Conservation (phyloP, 1,140 invertebrate species). For the Amyelois transitella region DNA sequence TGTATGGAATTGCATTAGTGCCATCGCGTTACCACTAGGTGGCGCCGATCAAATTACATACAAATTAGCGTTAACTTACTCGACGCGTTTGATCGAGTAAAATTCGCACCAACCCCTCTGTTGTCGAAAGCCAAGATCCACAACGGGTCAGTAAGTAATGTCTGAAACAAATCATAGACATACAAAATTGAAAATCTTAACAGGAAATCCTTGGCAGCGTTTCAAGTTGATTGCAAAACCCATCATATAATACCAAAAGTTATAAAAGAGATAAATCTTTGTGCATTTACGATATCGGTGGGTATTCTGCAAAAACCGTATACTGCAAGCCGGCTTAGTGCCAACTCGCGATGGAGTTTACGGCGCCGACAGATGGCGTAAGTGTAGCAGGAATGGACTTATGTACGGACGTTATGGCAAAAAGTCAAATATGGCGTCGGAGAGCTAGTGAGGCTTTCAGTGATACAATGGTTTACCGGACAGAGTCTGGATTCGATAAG, state of each 20-base stretch:
- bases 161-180: not conserved
- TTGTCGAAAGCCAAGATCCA: no score
- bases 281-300: slow-evolving; percentile 14
- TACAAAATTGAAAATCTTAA: not conserved
- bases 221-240: not conserved
- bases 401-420: not conserved
- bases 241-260: slow-evolving; percentile 7
- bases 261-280: slow-evolving; percentile 18
- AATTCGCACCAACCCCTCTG: no score
- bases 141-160: no score
- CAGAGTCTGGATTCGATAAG: no score
- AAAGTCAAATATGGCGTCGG: not conserved
- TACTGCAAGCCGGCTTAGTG: slow-evolving; percentile 33
- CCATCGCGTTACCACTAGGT: no score
- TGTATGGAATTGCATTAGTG: no score
- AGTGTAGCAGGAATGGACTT: slow-evolving; percentile 16
- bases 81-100: no score
- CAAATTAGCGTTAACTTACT: no score
- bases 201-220: not conserved
- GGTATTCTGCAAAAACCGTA: slow-evolving; percentile 22
- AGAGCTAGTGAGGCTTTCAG: no score
- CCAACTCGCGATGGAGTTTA: slow-evolving; percentile 36
- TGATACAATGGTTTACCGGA: no score
- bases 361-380: slow-evolving; percentile 30
- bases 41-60: no score